Evolutionary conservation across 1,140 invertebrate genomes (phyloP), one percentile per base, ranked within the genome.

Genomic region (Glomeris maerens): DNA sequence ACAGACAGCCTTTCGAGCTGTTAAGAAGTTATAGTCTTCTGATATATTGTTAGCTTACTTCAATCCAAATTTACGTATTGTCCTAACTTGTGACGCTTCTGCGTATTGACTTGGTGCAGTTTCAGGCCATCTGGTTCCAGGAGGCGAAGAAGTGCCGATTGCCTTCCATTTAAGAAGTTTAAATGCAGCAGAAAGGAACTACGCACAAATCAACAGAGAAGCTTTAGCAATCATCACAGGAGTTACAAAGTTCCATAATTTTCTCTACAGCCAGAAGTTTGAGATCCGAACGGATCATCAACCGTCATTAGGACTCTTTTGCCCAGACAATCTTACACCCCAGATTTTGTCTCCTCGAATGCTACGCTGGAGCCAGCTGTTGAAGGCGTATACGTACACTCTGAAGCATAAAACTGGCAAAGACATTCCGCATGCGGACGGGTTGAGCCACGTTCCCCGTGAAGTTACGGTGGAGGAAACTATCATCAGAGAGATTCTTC

Each of bases 121-220:
- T 5, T 51, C 77, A 0, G 62, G 63, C 1, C 72, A 76, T 50
- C 55, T 62, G 20, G 13, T 54, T n/a, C n/a, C n/a, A n/a, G 60
- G 70, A 54, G 62, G 60, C 14, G 31, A 29, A 1, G 66, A 72
- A 55, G 51, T 52, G 53, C 68, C 69, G 2, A 64, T 74, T 25
- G 64, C 64, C 3, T 73, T 67, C 60, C 64, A 63, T 2, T 72
- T 66, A 0, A 39, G 68, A 50, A 64, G 62, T 1, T 49, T 76
- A 17, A 61, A 56, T 21, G 25, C 50, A 26, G 57, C 68, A n/a
- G 70, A 78, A 58, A 55, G 60, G 53, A 69, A 70, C 14, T 77
- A 76, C 57, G 58, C 61, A n/a, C 67, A 74, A 50, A 59, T 72
- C 2, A 71, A 79, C 29, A 70, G 69, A 55, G 75, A 78, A 60